Evolutionary conservation across 2,113 vertebrate genomes (phyloP), one percentile per base, ranked within the genome.

Genomic region (Glaucomys volans): DNA sequence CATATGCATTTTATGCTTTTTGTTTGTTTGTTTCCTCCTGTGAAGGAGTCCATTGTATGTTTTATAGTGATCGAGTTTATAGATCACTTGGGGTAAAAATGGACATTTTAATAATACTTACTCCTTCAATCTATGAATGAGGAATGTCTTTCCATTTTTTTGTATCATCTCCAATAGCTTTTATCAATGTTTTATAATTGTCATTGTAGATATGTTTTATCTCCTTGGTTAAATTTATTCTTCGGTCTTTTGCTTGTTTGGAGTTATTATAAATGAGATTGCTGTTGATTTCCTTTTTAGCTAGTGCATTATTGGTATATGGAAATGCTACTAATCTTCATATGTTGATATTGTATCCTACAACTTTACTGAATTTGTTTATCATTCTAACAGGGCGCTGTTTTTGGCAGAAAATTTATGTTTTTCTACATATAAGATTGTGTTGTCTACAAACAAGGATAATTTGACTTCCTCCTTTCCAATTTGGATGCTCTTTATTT

Each of bases 381-480:
- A 71, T 44, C 80, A 71, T n/a, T 32, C 30, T 67, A 76, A 84
- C 5, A 18, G 1, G 30, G 69, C 18, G 30, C 35, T 16, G 52
- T 84, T 84, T 26, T 84, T 30, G 47, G 69, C 66, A 9, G 62
- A 71, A 4, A 50, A 79, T 84, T 79, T 91, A 71, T 62, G 40
- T 76, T 91, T 90, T 85, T 35, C 81, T 69, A 24, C 50, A 40
- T 59, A 40, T 91, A 86, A 59, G 26, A 59, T 86, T 14, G 50
- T 83, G 54, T 75, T 83, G 40, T 91, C 72, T 50, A 9, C 35
- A 91, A 85, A 59, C 40, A 85, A 32, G 17, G 50, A 71, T 85
- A 90, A 95, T 91, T 85, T 95, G 81, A 57, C 72, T 79, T 69
- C 50, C 6, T 90, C 72, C 9, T 84, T 83, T 77, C 62, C 40